Base-by-base conservation (phyloP, 2,113 vertebrate species). In the Xenopus laevis region DNA sequence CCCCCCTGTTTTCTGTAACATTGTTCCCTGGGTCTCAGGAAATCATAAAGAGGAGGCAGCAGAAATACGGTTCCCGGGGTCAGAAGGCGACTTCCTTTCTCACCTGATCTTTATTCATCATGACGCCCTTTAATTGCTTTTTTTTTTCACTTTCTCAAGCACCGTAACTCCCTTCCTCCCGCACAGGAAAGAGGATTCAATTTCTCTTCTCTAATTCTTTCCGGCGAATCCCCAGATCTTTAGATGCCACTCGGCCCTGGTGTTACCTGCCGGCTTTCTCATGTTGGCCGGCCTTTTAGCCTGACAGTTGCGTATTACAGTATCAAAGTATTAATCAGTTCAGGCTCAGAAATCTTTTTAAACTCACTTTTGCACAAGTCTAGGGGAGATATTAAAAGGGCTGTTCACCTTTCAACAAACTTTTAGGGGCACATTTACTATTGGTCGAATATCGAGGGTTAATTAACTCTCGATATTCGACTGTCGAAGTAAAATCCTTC, bases 101-200 rank as follows among this genome's bases (percentile, higher is more conserved):
- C 88, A 91, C 88, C 89, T 89, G 86, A 88, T 90, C 85, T 89
- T 87, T 89, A 89, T 88, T n/a, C n/a, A n/a, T 88, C 87, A 87
- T 86, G 83, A 86, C 2, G 0, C 74, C 55, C 17, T 84, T 91
- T 91, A 88, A 91, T 87, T 87, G 82, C 83, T n/a, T n/a, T n/a
- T 50, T 78, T 79, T 84, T 72, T 65, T 69, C 84, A 82, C 84
- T 88, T 87, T 90, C 90, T 91, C 90, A 88, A 91, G 89, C 86
- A 84, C 82, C 68, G 81, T 74, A 84, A 87, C 85, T 88, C 89
- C 87, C 90, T 91, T 90, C 90, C 89, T 89, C 88, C 83, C 85
- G 75, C 76, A 88, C 89, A 91, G 90, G 89, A 92, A 92, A 86
- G 83, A 83, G 83, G 82, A 85, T 86, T 91, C 87, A 87, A 83